Evolutionary conservation across 2,113 vertebrate species (phyloP).

Genomic region (Taxidea taxus): DNA sequence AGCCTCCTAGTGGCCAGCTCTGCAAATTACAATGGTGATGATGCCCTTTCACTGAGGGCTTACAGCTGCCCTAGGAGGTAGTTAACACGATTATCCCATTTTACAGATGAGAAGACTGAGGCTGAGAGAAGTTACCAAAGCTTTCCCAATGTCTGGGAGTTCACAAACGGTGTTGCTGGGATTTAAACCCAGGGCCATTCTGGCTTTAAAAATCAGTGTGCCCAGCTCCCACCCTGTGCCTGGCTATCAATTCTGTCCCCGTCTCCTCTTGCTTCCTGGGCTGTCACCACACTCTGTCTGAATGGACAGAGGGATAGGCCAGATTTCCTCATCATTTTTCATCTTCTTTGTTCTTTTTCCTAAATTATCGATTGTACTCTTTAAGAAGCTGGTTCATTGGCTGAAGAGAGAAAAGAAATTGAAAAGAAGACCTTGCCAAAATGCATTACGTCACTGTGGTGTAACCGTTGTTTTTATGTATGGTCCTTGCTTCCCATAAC

Average conservation of each 20-base stretch:
- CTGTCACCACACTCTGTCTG: too few relatives aligned
- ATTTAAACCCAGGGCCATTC: background rate
- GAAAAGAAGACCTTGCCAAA: background rate
- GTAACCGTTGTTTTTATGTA: accelerated
- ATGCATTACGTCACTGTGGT: background rate
- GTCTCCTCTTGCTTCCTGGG: background rate
- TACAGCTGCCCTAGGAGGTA: background rate
- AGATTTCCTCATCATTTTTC: background rate
- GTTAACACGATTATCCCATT: background rate
- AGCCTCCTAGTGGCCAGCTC: background rate
- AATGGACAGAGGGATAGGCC: background rate
- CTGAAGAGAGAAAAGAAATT: background rate
- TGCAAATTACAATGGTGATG: background rate
- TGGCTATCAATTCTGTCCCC: background rate
- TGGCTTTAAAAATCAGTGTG: background rate
- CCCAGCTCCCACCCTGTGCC: background rate
- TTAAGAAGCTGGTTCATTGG: background rate
- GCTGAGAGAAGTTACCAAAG: background rate
- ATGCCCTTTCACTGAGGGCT: accelerated
- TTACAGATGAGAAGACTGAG: background rate
- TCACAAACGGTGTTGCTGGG: background rate
- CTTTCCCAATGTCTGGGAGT: background rate
- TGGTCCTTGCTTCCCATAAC: accelerated
- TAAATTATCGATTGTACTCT: background rate
- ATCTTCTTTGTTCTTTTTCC: background rate